phyloP scores from a whole-genome alignment of 2,113 vertebrate species.

The Siphamia tubifer region DNA sequence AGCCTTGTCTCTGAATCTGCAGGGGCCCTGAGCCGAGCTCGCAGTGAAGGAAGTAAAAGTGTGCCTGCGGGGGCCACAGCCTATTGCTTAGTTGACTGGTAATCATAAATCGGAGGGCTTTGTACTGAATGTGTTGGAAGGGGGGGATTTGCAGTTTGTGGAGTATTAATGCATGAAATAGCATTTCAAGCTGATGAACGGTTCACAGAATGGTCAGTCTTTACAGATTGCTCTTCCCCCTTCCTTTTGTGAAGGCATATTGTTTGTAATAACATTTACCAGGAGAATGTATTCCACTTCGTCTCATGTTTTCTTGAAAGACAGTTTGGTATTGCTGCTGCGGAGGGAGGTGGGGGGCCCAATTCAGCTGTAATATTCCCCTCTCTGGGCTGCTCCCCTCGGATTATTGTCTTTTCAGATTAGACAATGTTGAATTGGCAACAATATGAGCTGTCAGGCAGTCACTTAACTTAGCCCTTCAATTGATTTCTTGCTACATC shows the following conservation, averaged over 20 bases:
- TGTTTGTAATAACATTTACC: conserved; percentile 79
- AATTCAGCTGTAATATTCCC: conserved; percentile 29
- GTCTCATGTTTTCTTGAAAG: conserved; percentile 58
- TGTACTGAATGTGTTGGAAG: conserved; percentile 58
- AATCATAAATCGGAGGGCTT: conserved; percentile 78
- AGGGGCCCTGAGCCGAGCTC: conserved; percentile 85
- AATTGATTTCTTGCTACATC: conserved; percentile 69
- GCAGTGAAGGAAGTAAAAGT: conserved; percentile 44
- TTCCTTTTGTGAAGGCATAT: conserved; percentile 56
- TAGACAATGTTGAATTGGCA: conserved; percentile 39
- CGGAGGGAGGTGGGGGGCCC: conserved; percentile 30
- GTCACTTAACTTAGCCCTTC: conserved; percentile 61
- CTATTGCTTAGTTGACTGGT: conserved; percentile 76
- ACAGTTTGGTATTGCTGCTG: conserved; percentile 40
- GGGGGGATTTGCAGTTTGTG: conserved; percentile 64
- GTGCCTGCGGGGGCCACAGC: conserved; percentile 61
- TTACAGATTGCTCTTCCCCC: conserved; percentile 65
- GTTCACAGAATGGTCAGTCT: conserved; percentile 62
- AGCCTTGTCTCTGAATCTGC: conserved; percentile 87
- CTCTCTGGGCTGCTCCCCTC: conserved; percentile 28
- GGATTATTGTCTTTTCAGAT: conserved; percentile 64
- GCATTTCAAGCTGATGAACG: conserved; percentile 81
- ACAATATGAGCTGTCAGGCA: conserved; percentile 61
- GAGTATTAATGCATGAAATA: conserved; percentile 83
- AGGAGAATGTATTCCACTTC: conserved; percentile 67